Evolutionary conservation across 2,888 invertebrate genomes (phyloP), one percentile per base, ranked within the genome.

Genomic region (Tolmerus cingulatus): DNA sequence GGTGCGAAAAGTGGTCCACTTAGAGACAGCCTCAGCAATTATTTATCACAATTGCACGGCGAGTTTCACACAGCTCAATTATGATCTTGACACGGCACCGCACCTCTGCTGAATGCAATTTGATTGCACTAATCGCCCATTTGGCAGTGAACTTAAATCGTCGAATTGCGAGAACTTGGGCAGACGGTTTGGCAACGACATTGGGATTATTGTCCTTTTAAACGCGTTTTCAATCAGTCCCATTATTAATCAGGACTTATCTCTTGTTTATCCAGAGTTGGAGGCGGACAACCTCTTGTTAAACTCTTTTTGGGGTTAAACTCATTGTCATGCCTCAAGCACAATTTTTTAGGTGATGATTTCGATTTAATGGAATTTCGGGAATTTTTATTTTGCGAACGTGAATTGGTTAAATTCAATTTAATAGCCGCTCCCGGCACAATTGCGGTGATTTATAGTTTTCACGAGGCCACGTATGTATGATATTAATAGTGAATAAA

Each of bases 281-380:
- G 66, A 66, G 23, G 66, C 12, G 66, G 66, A 9, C 66, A 27
- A 12, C 27, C 66, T 66, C 27, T 66, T 66, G 66, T 66, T 27
- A 19, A 66, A 23, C 27, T 19, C 7, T 23, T 66, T 55, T 66
- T 66, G 27, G 66, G 66, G 9, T 7, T 57, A 5, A 66, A 66
- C 27, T 12, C 66, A 66, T 66, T 66, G 66, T 66, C 12, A 66
- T 66, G 66, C 66, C 66, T 27, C 27, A 19, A 66, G 66, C 66
- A 66, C 66, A 66, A n/a, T 66, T 66, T 66, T 66, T 66, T 34
- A 37, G 16, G 43, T 40, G 78, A 43, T 43, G 78, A 78, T 78
- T 78, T 78, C 40, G n/a, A 40, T 78, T 78, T 78, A 78, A 78
- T 78, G 78, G 78, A 78, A 78, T 78, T 23, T 43, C 23, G 23